phyloP scores from a whole-genome alignment of 2,113 vertebrate species.

The Lutjanus erythropterus region DNA sequence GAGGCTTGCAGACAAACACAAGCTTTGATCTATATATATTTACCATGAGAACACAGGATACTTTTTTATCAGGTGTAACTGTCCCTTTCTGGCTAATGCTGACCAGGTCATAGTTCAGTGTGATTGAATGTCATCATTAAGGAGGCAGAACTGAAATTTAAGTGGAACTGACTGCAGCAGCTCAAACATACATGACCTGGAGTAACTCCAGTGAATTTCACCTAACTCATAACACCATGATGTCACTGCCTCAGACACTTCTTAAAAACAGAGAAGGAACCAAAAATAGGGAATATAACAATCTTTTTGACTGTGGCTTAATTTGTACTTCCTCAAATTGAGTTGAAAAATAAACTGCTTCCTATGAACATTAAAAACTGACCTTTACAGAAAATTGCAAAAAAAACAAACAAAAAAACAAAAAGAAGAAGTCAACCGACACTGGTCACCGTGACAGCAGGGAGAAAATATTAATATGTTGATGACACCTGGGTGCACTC shows the following conservation, averaged over 20 bases:
- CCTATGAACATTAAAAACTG: background rate
- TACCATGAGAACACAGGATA: slow-evolving; percentile 50
- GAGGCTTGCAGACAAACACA: slow-evolving; percentile 49
- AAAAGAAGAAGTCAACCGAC: background rate
- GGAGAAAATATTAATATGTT: background rate
- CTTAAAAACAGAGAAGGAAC: background rate
- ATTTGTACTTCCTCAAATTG: slow-evolving; percentile 34
- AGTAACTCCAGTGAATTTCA: background rate
- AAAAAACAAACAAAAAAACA: background rate
- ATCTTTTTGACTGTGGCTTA: slow-evolving; percentile 7
- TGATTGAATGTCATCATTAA: background rate
- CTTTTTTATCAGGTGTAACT: slow-evolving; percentile 10
- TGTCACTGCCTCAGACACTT: background rate
- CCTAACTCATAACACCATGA: slow-evolving; percentile 16
- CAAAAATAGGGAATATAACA: background rate
- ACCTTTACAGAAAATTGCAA: background rate
- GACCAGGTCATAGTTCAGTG: slow-evolving; percentile 10
- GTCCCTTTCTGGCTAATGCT: slow-evolving; percentile 38
- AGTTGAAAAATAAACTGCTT: slow-evolving; percentile 14
- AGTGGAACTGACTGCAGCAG: slow-evolving; percentile 13
- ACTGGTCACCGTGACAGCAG: background rate
- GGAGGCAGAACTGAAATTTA: slow-evolving; percentile 24
- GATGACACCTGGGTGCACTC: background rate
- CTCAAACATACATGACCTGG: background rate
- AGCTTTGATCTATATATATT: slow-evolving; percentile 42